Percentiles rank a stretch among this genome's conserved stretches.
Evolutionary conservation across 2,888 invertebrate species (phyloP).

Genomic region (Dyspetes luteomarginatus): DNA sequence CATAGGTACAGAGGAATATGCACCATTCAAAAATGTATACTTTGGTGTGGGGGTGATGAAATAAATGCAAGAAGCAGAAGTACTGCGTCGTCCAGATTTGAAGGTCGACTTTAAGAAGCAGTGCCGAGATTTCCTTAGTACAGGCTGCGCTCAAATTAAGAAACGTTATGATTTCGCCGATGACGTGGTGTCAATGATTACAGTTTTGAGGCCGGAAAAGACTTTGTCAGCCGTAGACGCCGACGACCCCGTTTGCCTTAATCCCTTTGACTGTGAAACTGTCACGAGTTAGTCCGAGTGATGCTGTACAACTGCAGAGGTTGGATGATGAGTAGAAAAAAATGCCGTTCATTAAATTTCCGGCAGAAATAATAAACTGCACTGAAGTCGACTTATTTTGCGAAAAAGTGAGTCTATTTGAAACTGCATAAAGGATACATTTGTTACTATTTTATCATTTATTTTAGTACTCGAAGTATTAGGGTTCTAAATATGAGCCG

Average conservation of each 20-base stretch:
- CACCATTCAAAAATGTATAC: conserved; percentile 59
- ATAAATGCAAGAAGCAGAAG: conserved; percentile 45
- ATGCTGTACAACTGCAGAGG: conserved; percentile 41
- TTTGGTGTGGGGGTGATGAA: conserved; percentile 61
- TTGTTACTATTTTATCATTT: too few species aligned
- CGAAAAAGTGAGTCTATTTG: conserved; percentile 39
- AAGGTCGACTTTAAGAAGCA: conserved; percentile 53
- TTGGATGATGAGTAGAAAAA: conserved; percentile 66
- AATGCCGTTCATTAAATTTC: conserved; percentile 51
- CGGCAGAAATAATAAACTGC: conserved; percentile 50
- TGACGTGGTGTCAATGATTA: conserved; percentile 39
- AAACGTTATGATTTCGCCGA: conserved; percentile 68
- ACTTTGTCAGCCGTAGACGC: conserved; percentile 26
- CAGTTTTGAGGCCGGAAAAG: conserved; percentile 56
- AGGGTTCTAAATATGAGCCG: conserved; percentile 26
- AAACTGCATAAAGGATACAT: too few species aligned
- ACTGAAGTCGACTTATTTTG: conserved; percentile 65
- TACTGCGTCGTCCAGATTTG: conserved; percentile 30
- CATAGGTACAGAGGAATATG: too few species aligned
- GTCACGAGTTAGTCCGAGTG: conserved; percentile 32
- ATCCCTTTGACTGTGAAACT: conserved; percentile 16
- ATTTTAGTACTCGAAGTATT: conserved; percentile 47
- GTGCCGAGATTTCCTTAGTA: conserved; percentile 62
- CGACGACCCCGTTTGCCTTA: conserved; percentile 11
- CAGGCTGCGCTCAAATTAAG: conserved; percentile 63